Conservation (phyloP, 2,113 vertebrate genomes). For the Manacus vitellinus region DNA sequence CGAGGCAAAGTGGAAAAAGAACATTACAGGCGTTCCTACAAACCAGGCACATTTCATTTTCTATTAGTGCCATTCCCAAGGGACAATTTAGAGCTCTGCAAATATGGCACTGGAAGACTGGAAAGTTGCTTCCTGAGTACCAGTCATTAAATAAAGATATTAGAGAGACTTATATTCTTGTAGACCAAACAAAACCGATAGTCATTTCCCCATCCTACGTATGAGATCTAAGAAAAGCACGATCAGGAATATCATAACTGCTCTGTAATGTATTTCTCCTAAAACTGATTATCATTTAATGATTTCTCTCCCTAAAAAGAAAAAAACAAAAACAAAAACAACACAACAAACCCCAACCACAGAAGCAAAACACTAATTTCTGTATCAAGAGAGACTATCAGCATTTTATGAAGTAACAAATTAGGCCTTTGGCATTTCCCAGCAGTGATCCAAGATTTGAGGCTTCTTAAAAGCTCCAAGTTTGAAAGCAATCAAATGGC, state of each 20-base stretch:
- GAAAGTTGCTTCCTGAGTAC: background rate
- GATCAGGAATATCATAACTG: background rate
- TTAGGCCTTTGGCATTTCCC: background rate
- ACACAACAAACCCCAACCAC: background rate
- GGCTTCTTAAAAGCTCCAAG: conserved; percentile 30
- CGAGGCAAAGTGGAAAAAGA: conserved; percentile 6
- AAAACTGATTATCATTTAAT: conserved; percentile 10
- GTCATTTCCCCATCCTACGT: background rate
- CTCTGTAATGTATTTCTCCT: background rate
- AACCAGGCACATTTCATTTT: conserved; percentile 39
- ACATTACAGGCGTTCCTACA: conserved; percentile 23
- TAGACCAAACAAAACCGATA: background rate
- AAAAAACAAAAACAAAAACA: too few species aligned
- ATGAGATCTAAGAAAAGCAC: background rate
- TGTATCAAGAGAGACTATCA: background rate
- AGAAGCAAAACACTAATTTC: background rate
- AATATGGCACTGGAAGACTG: conserved; percentile 21
- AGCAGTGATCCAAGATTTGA: conserved; percentile 9
- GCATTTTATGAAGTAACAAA: conserved; percentile 5
- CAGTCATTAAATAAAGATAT: conserved; percentile 17
- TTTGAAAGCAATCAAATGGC: conserved; percentile 50
- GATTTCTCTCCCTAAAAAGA: background rate
- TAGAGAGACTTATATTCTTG: background rate
- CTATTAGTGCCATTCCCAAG: conserved; percentile 30
- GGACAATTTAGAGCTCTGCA: background rate